Base-by-base conservation (phyloP, 2,888 invertebrate species). In the Drosophila kuntzei region DNA sequence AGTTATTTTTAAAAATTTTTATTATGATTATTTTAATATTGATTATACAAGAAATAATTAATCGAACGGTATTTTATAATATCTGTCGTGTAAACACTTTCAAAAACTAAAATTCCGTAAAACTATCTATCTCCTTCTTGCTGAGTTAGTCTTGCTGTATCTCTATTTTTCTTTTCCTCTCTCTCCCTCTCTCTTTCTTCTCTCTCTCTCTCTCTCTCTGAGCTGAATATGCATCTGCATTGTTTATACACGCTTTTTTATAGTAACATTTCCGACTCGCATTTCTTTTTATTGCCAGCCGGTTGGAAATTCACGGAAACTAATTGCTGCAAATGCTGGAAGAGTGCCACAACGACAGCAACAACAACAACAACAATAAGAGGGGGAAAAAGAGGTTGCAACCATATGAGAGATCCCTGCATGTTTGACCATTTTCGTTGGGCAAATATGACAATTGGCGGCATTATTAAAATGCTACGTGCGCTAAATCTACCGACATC, bases 401-500 rank as follows among this genome's bases (percentile, higher is more conserved):
- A 18, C 65, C 72, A 72, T 76, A 76, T 73, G 71, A 49, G 55
- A 37, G 49, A 53, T 50, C 46, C 46, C 50, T 34, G 54, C 61
- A 68, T 65, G 64, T 61, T 37, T 67, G 71, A 59, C 81, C 87
- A 67, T 72, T 88, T 83, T 63, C 18, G 85, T 57, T 78, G 70
- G 68, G 58, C 76, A 89, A 83, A 80, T 89, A 89, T 86, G 86
- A 86, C 87, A 86, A 86, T 86, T 89, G 89, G 86, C 71, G 73
- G 71, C 74, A 78, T 77, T 88, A 80, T 80, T 86, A 80, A 86
- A 82, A 73, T 65, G 78, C 80, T 86, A 79, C 80, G 83, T 79
- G 79, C 71, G 84, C 87, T 88, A 76, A 89, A 89, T 88, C 89
- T 86, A 59, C 88, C 80, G 88, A 80, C 88, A 80, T 83, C 84